Evolutionary conservation across 2,113 vertebrate genomes (phyloP), one percentile per base, ranked within the genome.

Genomic region (Leptobrachium leishanense): DNA sequence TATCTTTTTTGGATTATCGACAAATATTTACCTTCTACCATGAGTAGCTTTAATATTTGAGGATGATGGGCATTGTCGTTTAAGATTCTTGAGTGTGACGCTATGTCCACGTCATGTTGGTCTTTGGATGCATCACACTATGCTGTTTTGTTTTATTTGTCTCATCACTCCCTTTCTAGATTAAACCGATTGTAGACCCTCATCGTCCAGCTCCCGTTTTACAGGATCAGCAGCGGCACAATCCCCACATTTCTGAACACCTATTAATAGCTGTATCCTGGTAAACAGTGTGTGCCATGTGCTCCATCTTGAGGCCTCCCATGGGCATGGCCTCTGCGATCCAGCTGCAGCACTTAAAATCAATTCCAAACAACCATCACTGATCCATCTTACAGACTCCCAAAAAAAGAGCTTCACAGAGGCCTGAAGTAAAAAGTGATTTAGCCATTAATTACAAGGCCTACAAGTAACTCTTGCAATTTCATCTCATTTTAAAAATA

Each of bases 201-300:
- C 66, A 67, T 50, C 63, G 72, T 59, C 9, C 46, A 7, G 69
- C 20, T 31, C 69, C 46, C 53, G 70, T 15, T 62, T 55, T 46
- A 54, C 42, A 46, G 70, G 50, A 73, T 80, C 40, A 80, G 62
- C 62, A 80, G 70, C 50, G 50, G 70, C 77, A 59, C 43, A 20
- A 59, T 80, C 63, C 44, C 63, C 77, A 68, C 77, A 74, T 73
- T 79, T 71, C 46, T 72, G 72, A 78, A 72, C 59, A 12, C 9
- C 69, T 80, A 74, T 80, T 80, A 80, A 80, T 70, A 15, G 63
- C 70, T 80, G 57, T 53, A 80, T 80, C 70, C 62, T 80, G 68
- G 72, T 70, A 80, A 80, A 70, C 77, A 73, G 70, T 80, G 70
- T 80, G 42, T 74, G 70, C 70, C 77, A 74, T 80, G 77, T 80